Percentiles rank a stretch among this genome's conserved stretches.
phyloP scores from a whole-genome alignment of 2,113 vertebrate genomes.

The Ramphastos sulfuratus region DNA sequence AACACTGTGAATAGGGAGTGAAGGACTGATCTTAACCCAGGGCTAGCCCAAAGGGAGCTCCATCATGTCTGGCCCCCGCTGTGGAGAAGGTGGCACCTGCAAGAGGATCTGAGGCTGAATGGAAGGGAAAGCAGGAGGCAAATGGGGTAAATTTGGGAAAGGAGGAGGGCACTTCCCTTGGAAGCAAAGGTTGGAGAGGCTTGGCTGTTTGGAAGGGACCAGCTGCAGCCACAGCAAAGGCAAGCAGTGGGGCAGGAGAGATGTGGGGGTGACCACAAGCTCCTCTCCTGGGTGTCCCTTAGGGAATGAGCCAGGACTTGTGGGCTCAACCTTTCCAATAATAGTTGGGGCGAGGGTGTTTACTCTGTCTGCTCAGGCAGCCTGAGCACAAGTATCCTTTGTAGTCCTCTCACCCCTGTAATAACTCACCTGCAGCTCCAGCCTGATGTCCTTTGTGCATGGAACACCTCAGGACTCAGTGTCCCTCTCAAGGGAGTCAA shows the following conservation, averaged over 20 bases:
- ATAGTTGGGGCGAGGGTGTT: slow-evolving; percentile 5
- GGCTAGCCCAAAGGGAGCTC: not conserved
- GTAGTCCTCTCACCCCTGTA: not conserved
- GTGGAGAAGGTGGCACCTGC: accelerated
- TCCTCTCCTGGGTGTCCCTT: not conserved
- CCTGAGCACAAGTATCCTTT: not conserved
- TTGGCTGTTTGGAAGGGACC: accelerated
- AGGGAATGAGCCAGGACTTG: slow-evolving; percentile 6
- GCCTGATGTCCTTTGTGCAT: not conserved
- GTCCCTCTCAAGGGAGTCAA: not conserved
- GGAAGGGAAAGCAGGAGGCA: not conserved
- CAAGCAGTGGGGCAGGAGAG: not conserved
- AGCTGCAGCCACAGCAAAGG: slow-evolving; percentile 14
- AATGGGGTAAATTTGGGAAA: not conserved
- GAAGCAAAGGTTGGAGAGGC: not conserved
- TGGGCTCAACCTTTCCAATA: slow-evolving; percentile 1
- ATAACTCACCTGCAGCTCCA: not conserved
- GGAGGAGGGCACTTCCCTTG: not conserved
- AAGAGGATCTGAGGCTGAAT: not conserved
- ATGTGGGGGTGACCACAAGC: not conserved
- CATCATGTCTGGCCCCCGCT: not conserved
- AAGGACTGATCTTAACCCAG: not conserved
- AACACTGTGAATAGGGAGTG: not conserved
- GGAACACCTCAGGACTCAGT: not conserved
- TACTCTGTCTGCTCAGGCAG: not conserved